Percentiles rank a stretch among this genome's conserved stretches.
These are phyloP conservation scores for Spongilla lacustris DNA, from an alignment of 37 sponge, comb jelly and placozoan genomes.

Conservation along the genomic window DNA sequence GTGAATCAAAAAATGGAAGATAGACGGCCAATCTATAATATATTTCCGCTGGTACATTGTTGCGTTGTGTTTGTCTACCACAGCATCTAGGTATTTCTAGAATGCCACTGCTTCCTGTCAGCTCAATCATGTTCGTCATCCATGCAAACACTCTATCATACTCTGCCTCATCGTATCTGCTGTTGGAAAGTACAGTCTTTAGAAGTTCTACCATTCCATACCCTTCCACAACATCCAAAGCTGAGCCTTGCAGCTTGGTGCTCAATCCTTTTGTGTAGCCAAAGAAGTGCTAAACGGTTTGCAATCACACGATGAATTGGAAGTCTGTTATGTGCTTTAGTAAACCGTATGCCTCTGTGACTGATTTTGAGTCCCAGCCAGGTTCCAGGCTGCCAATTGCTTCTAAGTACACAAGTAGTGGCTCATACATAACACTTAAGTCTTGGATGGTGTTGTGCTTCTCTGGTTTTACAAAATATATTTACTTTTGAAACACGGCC, in stretches of 20 bases:
- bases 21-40: not conserved
- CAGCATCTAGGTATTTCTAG: not conserved
- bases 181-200: not conserved
- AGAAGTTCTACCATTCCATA: slow-evolving; percentile 16
- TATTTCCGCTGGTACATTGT: not conserved
- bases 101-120: not conserved
- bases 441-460: slow-evolving; percentile 27
- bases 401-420: slow-evolving; percentile 21
- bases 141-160: not conserved
- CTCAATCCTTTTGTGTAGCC: slow-evolving; percentile 12
- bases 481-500: not conserved
- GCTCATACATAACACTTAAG: slow-evolving; percentile 2
- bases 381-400: not conserved
- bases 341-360: slow-evolving; percentile 38
- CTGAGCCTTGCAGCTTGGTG: slow-evolving; percentile 21
- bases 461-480: slow-evolving; percentile 28
- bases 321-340: slow-evolving; percentile 7
- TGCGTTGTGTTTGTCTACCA: slow-evolving; percentile 1
- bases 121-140: not conserved
- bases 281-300: not conserved
- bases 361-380: slow-evolving; percentile 30
- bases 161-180: not conserved
- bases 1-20: not conserved
- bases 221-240: slow-evolving; percentile 40
- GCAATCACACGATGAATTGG: slow-evolving; percentile 24